Evolutionary conservation across 92 coral and sea anemone species (phyloP).

Genomic region (Phenganax subtilis): DNA sequence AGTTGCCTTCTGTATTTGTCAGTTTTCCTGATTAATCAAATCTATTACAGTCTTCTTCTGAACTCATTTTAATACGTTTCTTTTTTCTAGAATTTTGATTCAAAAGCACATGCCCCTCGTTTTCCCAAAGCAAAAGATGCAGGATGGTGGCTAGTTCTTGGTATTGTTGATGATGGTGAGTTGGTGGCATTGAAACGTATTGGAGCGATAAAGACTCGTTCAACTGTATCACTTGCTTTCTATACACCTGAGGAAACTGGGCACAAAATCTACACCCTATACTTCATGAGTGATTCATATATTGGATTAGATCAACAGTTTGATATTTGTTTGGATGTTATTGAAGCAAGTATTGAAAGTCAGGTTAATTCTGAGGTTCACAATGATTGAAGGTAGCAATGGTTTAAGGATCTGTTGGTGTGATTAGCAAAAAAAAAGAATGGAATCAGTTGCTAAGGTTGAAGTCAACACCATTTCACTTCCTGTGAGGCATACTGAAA

Average conservation of each 20-base stretch:
- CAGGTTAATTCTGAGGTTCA: slow-evolving; percentile 82
- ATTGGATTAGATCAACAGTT: slow-evolving; percentile 94
- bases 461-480: not conserved
- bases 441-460: not conserved
- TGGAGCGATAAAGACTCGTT: slow-evolving; percentile 62
- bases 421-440: not conserved
- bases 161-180: slow-evolving; percentile 92
- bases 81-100: slow-evolving; percentile 50
- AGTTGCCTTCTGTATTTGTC: not conserved
- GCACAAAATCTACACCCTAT: slow-evolving; percentile 77
- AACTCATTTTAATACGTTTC: not conserved
- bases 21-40: too few relatives aligned
- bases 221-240: slow-evolving; percentile 70
- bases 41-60: too few relatives aligned
- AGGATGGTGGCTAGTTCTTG: slow-evolving; percentile 92
- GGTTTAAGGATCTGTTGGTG: not conserved
- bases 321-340: slow-evolving; percentile 74
- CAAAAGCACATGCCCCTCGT: slow-evolving; percentile 80
- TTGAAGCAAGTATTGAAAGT: slow-evolving; percentile 66
- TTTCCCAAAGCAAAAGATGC: slow-evolving; percentile 89
- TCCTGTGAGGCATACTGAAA: not conserved
- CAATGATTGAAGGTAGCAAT: not conserved
- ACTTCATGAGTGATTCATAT: slow-evolving; percentile 86
- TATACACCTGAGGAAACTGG: slow-evolving; percentile 86
- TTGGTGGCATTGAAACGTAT: slow-evolving; percentile 84